Percentiles rank a stretch among this genome's conserved stretches.
These are phyloP conservation scores for Cryptus armator DNA, from an alignment of 2,888 invertebrate genomes.

Conservation along the genomic window DNA sequence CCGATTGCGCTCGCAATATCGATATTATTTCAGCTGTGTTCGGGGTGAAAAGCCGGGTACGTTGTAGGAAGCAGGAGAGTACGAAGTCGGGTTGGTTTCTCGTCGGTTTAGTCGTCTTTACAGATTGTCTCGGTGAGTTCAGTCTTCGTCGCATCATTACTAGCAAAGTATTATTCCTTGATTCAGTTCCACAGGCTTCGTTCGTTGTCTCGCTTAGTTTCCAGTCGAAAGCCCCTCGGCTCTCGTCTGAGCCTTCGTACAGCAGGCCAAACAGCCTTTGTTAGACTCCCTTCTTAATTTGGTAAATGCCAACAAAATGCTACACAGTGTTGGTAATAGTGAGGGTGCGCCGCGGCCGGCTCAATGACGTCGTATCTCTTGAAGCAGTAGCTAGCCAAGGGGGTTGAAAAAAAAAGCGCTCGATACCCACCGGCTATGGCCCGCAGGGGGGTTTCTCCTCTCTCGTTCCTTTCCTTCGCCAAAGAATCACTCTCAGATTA, in stretches of 20 bases:
- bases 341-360: slow-evolving; percentile 44
- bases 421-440: slow-evolving; percentile 35
- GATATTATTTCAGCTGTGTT: slow-evolving; percentile 58
- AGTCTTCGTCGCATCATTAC: slow-evolving; percentile 77
- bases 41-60: slow-evolving; percentile 26
- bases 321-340: slow-evolving; percentile 72
- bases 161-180: slow-evolving; percentile 80
- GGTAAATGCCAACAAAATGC: slow-evolving; percentile 83
- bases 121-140: slow-evolving; percentile 67
- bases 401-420: slow-evolving; percentile 59
- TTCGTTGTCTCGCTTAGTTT: slow-evolving; percentile 7
- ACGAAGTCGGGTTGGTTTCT: slow-evolving; percentile 47
- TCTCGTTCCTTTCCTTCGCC: neutral
- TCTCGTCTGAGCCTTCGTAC: slow-evolving; percentile 37
- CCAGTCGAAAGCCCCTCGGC: slow-evolving; percentile 34
- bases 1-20: neutral
- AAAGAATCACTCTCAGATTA: slow-evolving; percentile 67
- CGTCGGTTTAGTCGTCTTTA: slow-evolving; percentile 56
- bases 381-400: slow-evolving; percentile 44
- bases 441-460: slow-evolving; percentile 16
- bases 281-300: slow-evolving; percentile 80
- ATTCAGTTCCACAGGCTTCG: slow-evolving; percentile 75
- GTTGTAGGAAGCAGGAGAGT: slow-evolving; percentile 27
- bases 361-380: slow-evolving; percentile 59
- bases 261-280: slow-evolving; percentile 69